These are phyloP conservation scores for Melinaea marsaeus DNA, from an alignment of 2,888 invertebrate genomes.

Conservation along the genomic window DNA sequence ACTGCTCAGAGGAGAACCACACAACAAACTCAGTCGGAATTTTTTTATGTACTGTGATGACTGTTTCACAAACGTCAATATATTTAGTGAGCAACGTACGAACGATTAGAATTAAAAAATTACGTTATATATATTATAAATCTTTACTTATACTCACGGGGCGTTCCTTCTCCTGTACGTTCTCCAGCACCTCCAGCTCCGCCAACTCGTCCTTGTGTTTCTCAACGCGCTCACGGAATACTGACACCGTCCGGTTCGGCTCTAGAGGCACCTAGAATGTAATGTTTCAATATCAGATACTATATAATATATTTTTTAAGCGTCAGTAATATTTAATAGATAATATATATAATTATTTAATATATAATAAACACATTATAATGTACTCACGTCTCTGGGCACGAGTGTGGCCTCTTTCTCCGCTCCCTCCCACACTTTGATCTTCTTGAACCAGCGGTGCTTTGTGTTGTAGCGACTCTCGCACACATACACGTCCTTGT, in stretches of 20 bases:
- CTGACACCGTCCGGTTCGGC: constrained; percentile 92
- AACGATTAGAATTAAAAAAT: not conserved
- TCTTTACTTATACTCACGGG: constrained; percentile 78
- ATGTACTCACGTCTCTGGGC: constrained; percentile 54
- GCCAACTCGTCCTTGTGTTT: constrained; percentile 94
- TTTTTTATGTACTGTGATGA: no score
- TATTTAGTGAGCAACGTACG: not conserved
- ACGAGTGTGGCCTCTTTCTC: constrained; percentile 61
- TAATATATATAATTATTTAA: constrained; percentile 1
- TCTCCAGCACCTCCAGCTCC: constrained; percentile 89
- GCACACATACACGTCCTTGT: constrained; percentile 97
- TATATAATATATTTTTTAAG: not conserved
- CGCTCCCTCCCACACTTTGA: constrained; percentile 84
- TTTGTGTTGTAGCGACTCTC: constrained; percentile 95
- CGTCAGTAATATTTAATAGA: not conserved
- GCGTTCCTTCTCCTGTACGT: constrained; percentile 89
- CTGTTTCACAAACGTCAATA: no score
- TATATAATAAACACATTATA: not conserved
- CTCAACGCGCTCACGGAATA: constrained; percentile 93
- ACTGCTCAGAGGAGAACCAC: no score
- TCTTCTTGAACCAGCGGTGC: constrained; percentile 94
- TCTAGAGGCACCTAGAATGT: constrained; percentile 79
- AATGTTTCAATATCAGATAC: no score
- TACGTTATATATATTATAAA: not conserved
- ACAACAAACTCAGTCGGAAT: no score